These are phyloP conservation scores for Thysanoteuthis rhombus DNA, from an alignment of 2,888 invertebrate species.

Conservation along the genomic window DNA sequence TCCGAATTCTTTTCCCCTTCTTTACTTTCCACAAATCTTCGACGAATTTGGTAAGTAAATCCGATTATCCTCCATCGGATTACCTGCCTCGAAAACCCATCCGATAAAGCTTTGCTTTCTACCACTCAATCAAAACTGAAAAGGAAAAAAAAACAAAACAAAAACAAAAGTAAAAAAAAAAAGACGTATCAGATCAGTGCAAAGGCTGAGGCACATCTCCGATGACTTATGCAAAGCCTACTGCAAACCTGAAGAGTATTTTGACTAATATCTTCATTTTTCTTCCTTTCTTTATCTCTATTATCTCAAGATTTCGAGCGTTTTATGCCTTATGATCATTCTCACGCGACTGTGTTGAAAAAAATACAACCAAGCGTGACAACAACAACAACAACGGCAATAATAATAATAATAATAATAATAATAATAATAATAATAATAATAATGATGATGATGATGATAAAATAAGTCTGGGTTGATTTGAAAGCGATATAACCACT, in stretches of 20 bases:
- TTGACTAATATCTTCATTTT: neutral
- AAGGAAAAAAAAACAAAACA: neutral
- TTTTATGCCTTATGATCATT: neutral
- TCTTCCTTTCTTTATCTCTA: neutral
- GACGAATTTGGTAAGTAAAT: neutral
- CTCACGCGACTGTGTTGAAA: neutral
- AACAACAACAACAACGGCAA: too few species aligned
- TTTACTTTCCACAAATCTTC: neutral
- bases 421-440: too few species aligned
- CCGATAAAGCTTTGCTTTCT: neutral
- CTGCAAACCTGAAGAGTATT: neutral
- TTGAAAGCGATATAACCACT: too few species aligned
- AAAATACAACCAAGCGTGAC: neutral
- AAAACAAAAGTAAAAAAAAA: neutral
- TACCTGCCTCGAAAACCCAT: neutral
- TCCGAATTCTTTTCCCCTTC: neutral
- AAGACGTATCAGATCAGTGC: neutral
- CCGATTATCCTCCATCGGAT: neutral
- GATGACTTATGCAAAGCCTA: neutral
- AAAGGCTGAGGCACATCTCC: neutral
- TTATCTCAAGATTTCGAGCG: neutral
- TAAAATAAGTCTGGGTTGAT: too few species aligned
- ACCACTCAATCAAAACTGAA: neutral
- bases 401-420: too few species aligned
- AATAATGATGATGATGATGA: too few species aligned